Percentiles rank a stretch among this genome's conserved stretches.
These are phyloP conservation scores for Listronotus bonariensis DNA, from an alignment of 1,140 invertebrate genomes.

Conservation along the genomic window DNA sequence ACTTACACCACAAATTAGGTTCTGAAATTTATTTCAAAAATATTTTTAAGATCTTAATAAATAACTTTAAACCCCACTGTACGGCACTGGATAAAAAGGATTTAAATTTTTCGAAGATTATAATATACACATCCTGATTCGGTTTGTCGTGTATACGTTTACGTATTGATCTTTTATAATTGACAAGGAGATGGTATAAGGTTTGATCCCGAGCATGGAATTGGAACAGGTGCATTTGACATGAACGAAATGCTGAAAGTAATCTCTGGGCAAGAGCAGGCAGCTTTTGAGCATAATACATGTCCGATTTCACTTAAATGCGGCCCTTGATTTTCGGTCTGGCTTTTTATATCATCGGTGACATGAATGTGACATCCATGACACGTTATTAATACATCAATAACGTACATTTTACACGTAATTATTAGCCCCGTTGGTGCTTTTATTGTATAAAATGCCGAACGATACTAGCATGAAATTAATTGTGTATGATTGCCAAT, in stretches of 20 bases:
- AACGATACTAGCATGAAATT: conserved; percentile 23
- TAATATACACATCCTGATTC: too few relatives aligned
- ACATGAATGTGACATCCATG: conserved; percentile 31
- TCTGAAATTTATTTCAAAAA: too few relatives aligned
- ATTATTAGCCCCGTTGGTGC: conserved; percentile 26
- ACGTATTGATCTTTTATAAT: conserved; percentile 14
- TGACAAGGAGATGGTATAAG: conserved; percentile 34
- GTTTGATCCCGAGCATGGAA: conserved; percentile 31
- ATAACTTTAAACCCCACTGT: too few relatives aligned
- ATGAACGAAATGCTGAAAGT: conserved; percentile 34
- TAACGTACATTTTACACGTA: conserved; percentile 27
- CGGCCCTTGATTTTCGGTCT: conserved; percentile 24
- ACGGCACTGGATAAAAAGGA: too few relatives aligned
- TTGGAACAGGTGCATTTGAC: conserved; percentile 36
- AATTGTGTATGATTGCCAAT: too few relatives aligned
- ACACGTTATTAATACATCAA: conserved; percentile 39
- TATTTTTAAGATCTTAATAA: too few relatives aligned
- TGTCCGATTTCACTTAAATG: conserved; percentile 34
- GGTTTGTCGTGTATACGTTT: too few relatives aligned
- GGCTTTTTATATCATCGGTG: conserved; percentile 23
- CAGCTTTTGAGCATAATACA: conserved; percentile 33
- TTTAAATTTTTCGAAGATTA: too few relatives aligned
- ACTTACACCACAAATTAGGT: too few relatives aligned
- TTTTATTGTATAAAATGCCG: conserved; percentile 27
- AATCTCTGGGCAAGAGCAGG: conserved; percentile 29